phyloP scores from a whole-genome alignment of 2,797 vertebrate species.

The Sciurus vulgaris region DNA sequence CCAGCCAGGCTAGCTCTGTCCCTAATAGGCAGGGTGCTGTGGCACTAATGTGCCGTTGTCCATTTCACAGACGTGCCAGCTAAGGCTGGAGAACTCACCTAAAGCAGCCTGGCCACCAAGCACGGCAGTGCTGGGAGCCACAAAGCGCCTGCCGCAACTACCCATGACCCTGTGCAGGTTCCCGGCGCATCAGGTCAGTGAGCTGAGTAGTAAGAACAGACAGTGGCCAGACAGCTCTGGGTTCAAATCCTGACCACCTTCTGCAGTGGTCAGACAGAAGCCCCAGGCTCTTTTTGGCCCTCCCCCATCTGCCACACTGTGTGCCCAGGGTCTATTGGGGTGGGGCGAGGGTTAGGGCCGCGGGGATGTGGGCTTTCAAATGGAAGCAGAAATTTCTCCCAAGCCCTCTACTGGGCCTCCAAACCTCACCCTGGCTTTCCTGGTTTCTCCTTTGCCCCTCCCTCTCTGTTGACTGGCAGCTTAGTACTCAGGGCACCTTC shows the following conservation, averaged over 20 bases:
- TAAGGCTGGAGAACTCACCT: not conserved
- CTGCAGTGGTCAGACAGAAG: fast-evolving
- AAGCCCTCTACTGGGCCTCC: not conserved
- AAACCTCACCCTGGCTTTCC: not conserved
- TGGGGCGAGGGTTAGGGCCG: not conserved
- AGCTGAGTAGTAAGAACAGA: not conserved
- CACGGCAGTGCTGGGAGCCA: not conserved
- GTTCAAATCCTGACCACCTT: not conserved
- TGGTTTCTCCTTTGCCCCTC: not conserved
- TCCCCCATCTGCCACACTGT: not conserved
- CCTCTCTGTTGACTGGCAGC: not conserved
- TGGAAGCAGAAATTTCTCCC: not conserved
- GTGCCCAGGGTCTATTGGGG: not conserved
- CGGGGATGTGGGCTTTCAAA: not conserved
- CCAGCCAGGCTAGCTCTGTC: not conserved
- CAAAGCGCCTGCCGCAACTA: not conserved
- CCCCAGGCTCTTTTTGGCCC: not conserved
- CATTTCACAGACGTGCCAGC: conserved; percentile 21
- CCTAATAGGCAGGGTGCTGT: fast-evolving
- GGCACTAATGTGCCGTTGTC: not conserved
- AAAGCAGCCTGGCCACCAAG: fast-evolving
- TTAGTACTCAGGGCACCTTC: not conserved
- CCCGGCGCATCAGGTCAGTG: fast-evolving
- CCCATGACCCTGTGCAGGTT: fast-evolving
- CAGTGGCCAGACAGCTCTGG: not conserved